Conservation (phyloP, 2,888 invertebrate genomes). For the Germaria angustata region DNA sequence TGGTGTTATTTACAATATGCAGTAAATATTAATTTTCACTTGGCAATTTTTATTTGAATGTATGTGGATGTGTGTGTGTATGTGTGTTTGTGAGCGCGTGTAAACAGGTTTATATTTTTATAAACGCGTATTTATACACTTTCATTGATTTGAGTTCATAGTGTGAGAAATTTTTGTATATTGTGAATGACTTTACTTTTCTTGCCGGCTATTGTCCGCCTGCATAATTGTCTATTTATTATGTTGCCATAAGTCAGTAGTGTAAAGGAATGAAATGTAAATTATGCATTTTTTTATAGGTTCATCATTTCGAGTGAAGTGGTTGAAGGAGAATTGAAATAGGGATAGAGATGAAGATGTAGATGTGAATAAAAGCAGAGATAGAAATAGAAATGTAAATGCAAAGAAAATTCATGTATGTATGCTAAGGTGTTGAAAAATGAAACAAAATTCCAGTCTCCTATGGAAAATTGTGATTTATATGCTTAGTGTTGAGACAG, state of each 20-base stretch:
- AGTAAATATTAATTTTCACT: slow-evolving; percentile 66
- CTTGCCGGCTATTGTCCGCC: background rate
- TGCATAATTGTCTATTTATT: slow-evolving; percentile 5
- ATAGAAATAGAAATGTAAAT: no score
- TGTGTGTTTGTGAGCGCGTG: slow-evolving; percentile 5
- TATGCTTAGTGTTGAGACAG: no score
- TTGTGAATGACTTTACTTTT: no score
- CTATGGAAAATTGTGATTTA: no score
- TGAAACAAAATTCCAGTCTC: no score
- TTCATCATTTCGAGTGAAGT: no score
- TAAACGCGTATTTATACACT: background rate
- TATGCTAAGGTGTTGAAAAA: no score
- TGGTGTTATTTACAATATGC: slow-evolving; percentile 63
- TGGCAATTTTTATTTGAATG: slow-evolving; percentile 47
- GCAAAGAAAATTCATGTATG: no score
- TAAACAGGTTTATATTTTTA: slow-evolving; percentile 30
- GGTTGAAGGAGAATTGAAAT: no score
- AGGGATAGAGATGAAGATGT: no score
- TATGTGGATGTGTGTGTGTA: slow-evolving; percentile 24
- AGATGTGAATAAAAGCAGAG: no score
- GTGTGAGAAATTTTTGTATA: slow-evolving; percentile 8
- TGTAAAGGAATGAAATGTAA: background rate
- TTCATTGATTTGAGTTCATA: background rate
- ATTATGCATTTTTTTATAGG: no score
- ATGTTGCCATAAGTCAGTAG: slow-evolving; percentile 7